A percentile compares a stretch with the other conserved stretches of the same genome.
Evolutionary conservation across 2,113 vertebrate genomes (phyloP).

Genomic region (Bubo scandiacus): DNA sequence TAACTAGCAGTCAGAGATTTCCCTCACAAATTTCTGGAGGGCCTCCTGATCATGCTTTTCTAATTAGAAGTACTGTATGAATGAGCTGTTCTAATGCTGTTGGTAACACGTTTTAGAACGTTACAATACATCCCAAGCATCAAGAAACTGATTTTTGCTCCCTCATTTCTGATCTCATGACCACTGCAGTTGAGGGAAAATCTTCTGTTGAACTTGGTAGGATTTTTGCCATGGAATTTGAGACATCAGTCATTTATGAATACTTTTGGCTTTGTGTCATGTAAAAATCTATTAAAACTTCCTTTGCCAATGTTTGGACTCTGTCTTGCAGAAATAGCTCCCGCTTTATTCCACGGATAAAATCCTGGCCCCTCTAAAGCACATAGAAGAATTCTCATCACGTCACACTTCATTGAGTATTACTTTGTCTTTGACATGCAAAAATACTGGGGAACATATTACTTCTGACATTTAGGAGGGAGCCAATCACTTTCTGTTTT

Average conservation of each 20-base stretch:
- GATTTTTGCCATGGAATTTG: constrained; percentile 44
- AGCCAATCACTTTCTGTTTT: not conserved
- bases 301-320: constrained; percentile 48
- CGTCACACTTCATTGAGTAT: constrained; percentile 19
- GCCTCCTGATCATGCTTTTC: constrained; percentile 19
- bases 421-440: not conserved
- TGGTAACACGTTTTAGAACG: not conserved
- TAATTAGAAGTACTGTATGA: constrained; percentile 5
- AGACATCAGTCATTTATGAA: constrained; percentile 45
- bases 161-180: not conserved
- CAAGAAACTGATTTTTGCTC: constrained; percentile 20
- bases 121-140: not conserved
- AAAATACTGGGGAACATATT: not conserved
- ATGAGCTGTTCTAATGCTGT: not conserved
- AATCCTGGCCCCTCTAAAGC: constrained; percentile 11
- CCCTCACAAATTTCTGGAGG: not conserved
- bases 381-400: constrained; percentile 7
- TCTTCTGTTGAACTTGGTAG: not conserved
- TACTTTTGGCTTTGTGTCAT: constrained; percentile 48
- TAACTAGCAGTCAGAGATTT: constrained; percentile 1
- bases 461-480: not conserved
- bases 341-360: constrained; percentile 1
- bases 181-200: not conserved
- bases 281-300: constrained; percentile 55
- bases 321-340: constrained; percentile 49